Base-by-base conservation (phyloP, 1,140 invertebrate species). In the Drosophila pseudoobscura region DNA sequence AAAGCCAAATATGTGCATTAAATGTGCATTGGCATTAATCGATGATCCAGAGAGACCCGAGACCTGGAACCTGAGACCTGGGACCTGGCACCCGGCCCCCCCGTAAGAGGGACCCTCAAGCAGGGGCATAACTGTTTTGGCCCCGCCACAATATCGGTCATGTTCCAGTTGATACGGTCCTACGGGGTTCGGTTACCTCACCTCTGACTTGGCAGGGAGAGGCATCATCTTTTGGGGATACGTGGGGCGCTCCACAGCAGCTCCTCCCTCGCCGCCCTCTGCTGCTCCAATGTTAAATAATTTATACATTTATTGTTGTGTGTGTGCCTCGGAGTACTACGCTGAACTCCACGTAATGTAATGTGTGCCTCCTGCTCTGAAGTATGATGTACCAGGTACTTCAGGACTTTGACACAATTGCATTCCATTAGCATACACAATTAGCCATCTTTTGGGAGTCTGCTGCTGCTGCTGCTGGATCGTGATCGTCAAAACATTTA, bases 21-120 rank as follows among this genome's bases (percentile, higher is more conserved):
- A 84, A 84, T 84, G 80, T 84, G 83, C 83, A 87, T 87, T 87
- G 83, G 78, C 83, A 87, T 88, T 87, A 88, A 87, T 88, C 83
- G 83, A 66, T 75, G 83, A 78, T 76, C 78, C 83, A 65, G 82
- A 83, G 3, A 47, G 17, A 29, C 61, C 24, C 24, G 24, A n/a
- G 24, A 4, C 26, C 17, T 17, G 17, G 17, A 17, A 29, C 61
- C 24, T n/a, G 24, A n/a, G 24, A 4, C 26, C 35, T 13, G 6
- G 11, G 6, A 5, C 26, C 35, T 13, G 17, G 17, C 17, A 17
- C 17, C 45, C 15, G 9, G 11, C 24, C 24, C 24, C 24, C 15
- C 24, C 24, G 24, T 17, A 17, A 26, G 24, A 17, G 0, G 5
- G 9, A 6, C 60, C 8, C 31, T 13, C 50, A 51, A 24, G 41